Conservation (phyloP, 1,140 invertebrate species). For the Zaprionus africanus region DNA sequence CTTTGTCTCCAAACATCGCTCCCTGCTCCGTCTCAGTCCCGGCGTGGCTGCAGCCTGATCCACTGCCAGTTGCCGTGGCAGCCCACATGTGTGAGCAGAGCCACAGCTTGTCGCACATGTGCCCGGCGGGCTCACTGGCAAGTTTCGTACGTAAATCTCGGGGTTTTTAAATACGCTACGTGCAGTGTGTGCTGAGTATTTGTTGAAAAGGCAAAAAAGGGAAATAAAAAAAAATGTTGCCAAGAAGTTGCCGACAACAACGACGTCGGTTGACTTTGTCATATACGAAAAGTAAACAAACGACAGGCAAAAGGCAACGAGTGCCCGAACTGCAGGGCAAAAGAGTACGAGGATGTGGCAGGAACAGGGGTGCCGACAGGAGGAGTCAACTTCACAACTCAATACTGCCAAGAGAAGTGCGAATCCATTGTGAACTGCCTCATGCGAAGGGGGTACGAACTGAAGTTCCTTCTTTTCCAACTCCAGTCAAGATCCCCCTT, state of each 20-base stretch:
- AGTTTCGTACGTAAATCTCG: slow-evolving; percentile 77
- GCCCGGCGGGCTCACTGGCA: slow-evolving; percentile 40
- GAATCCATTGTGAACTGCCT: neutral
- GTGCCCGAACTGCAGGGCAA: slow-evolving; percentile 41
- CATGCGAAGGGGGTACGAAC: no score
- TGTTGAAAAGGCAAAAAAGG: slow-evolving; percentile 43
- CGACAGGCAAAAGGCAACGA: slow-evolving; percentile 75
- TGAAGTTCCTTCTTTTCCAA: neutral
- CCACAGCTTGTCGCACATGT: slow-evolving; percentile 49
- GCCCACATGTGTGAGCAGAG: slow-evolving; percentile 31
- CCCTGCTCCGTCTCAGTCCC: slow-evolving; percentile 10
- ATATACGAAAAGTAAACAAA: slow-evolving; percentile 81
- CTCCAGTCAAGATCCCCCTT: neutral
- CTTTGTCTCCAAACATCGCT: neutral
- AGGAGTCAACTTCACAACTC: neutral
- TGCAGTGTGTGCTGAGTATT: slow-evolving; percentile 76
- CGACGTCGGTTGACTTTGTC: slow-evolving; percentile 77
- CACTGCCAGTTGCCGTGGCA: slow-evolving; percentile 15
- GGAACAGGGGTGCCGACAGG: slow-evolving; percentile 22
- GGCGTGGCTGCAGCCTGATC: slow-evolving; percentile 11
- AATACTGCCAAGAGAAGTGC: neutral
- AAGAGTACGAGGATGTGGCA: slow-evolving; percentile 14
- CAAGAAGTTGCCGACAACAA: slow-evolving; percentile 75
- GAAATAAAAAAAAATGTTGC: slow-evolving; percentile 54
- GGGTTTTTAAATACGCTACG: slow-evolving; percentile 76